Percentiles rank a stretch among this genome's conserved stretches.
Evolutionary conservation across 23 tunicate genomes (phyloP).

Genomic region (Corella eumyota): DNA sequence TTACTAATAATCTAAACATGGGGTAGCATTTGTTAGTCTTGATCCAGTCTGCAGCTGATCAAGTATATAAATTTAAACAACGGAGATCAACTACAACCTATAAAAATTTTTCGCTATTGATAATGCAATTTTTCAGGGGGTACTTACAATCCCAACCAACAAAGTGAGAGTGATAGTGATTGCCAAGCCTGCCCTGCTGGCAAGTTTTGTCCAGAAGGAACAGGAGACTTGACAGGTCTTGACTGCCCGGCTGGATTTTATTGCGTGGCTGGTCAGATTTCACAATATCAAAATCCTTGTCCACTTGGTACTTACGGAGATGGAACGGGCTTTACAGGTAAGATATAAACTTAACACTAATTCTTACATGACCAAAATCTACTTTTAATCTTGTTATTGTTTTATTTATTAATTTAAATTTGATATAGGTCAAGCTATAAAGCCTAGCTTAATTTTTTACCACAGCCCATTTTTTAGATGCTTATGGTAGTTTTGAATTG

Average conservation of each 20-base stretch:
- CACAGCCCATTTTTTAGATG: no score
- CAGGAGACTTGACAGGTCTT: slow-evolving; percentile 1
- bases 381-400: not conserved
- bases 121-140: no score
- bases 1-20: no score
- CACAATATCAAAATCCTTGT: slow-evolving; percentile 71
- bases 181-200: slow-evolving; percentile 78
- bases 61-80: no score
- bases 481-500: no score
- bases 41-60: no score
- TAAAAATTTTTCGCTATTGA: no score
- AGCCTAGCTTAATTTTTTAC: no score
- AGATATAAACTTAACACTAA: slow-evolving; percentile 1
- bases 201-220: slow-evolving; percentile 36
- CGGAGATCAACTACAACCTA: no score
- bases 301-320: slow-evolving; percentile 83
- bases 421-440: no score
- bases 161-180: slow-evolving; percentile 1
- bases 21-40: no score
- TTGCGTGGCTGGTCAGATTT: slow-evolving; percentile 61
- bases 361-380: not conserved
- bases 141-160: slow-evolving; percentile 31
- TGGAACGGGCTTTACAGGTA: slow-evolving; percentile 51
- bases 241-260: slow-evolving; percentile 70
- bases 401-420: not conserved